Conservation (phyloP, 2,797 vertebrate species). For the Cryptoprocta ferox region DNA sequence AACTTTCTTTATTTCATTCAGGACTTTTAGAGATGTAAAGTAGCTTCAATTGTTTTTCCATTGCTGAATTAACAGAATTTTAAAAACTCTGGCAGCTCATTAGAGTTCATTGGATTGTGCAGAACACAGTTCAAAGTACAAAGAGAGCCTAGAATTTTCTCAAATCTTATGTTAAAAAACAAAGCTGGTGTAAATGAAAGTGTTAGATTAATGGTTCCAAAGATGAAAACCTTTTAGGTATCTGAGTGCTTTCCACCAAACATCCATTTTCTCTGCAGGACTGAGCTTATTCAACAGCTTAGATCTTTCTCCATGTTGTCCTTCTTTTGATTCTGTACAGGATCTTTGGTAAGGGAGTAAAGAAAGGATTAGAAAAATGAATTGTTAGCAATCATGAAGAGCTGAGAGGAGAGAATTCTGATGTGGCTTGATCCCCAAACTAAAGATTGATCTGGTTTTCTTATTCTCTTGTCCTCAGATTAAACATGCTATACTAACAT, state of each 20-base stretch:
- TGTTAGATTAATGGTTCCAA: neutral
- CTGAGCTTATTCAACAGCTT: neutral
- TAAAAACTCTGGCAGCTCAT: neutral
- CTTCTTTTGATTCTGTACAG: slow-evolving; percentile 36
- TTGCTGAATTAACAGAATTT: slow-evolving; percentile 48
- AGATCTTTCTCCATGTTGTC: neutral
- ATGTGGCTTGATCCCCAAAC: neutral
- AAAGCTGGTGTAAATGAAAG: neutral
- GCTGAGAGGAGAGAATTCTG: neutral
- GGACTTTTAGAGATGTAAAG: neutral
- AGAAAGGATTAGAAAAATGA: neutral
- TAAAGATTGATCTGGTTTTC: neutral
- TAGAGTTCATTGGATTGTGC: slow-evolving; percentile 3
- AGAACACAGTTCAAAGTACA: neutral
- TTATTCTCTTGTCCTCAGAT: neutral
- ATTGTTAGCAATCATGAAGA: neutral
- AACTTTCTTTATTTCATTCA: neutral
- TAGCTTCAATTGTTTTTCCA: neutral
- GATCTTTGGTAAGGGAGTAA: neutral
- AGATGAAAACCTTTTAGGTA: neutral
- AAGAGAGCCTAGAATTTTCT: neutral
- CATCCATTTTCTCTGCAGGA: neutral
- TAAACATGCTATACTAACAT: neutral
- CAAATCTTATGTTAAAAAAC: slow-evolving; percentile 12
- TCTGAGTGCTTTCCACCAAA: neutral